These are phyloP conservation scores for Amphimallon solstitiale DNA, from an alignment of 2,888 invertebrate genomes.

Conservation along the genomic window DNA sequence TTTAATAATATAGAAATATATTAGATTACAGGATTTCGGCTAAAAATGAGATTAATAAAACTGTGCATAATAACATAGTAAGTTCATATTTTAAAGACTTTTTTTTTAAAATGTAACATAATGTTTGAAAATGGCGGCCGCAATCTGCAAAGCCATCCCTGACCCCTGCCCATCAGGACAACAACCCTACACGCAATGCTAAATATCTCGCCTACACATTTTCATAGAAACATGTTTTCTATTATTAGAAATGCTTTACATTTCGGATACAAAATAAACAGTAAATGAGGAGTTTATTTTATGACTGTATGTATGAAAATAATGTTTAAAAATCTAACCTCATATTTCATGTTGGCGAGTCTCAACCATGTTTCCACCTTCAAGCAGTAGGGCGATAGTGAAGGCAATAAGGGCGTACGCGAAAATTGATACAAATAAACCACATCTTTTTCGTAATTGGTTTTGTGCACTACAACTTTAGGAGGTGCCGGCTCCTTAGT, in stretches of 20 bases:
- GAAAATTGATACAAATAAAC: slow-evolving; percentile 95
- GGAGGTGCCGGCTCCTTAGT: slow-evolving; percentile 75
- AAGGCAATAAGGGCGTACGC: slow-evolving; percentile 88
- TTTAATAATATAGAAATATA: no score
- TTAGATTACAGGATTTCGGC: no score
- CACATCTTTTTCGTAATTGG: slow-evolving; percentile 89
- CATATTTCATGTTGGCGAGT: slow-evolving; percentile 90
- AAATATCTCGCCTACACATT: slow-evolving; percentile 10
- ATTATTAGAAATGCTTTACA: neutral
- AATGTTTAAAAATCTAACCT: slow-evolving; percentile 70
- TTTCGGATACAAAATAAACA: no score
- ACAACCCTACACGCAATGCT: slow-evolving; percentile 22
- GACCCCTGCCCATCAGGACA: slow-evolving; percentile 31
- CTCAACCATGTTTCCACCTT: slow-evolving; percentile 97
- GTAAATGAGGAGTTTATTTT: neutral
- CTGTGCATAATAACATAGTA: neutral
- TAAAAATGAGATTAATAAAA: neutral
- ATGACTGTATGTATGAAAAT: neutral
- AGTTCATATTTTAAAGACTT: neutral
- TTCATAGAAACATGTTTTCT: slow-evolving; percentile 3
- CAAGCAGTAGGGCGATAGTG: slow-evolving; percentile 91
- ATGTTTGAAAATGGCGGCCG: slow-evolving; percentile 36
- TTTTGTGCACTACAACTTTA: slow-evolving; percentile 85
- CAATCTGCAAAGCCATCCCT: slow-evolving; percentile 35
- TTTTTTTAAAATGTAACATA: slow-evolving; percentile 19